These are phyloP conservation scores for Agrenia bidenticulata DNA, from an alignment of 2,888 invertebrate species.

Conservation along the genomic window DNA sequence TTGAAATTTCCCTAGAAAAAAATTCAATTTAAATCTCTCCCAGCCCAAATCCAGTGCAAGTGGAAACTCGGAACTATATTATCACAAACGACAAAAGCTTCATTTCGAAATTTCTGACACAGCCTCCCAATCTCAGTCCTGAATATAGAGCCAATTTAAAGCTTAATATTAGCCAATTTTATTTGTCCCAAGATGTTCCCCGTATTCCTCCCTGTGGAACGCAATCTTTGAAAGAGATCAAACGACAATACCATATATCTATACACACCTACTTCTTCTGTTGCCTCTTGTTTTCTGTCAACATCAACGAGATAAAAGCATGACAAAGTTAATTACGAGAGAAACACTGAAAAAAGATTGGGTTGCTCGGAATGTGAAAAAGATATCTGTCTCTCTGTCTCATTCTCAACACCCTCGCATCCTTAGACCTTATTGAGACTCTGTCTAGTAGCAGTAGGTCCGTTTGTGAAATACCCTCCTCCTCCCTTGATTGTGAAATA, in stretches of 20 bases:
- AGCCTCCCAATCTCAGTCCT: background rate
- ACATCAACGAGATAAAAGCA: slow-evolving; percentile 11
- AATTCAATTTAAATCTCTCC: too few relatives aligned
- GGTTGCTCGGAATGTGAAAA: too few relatives aligned
- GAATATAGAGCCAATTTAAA: slow-evolving; percentile 4
- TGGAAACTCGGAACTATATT: too few relatives aligned
- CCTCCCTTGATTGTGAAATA: too few relatives aligned
- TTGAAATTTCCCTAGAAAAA: too few relatives aligned
- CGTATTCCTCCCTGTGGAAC: too few relatives aligned
- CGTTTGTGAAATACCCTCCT: too few relatives aligned
- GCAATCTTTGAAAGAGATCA: background rate
- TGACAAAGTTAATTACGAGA: slow-evolving; percentile 23
- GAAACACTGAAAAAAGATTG: slow-evolving; percentile 2
- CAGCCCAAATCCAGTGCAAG: too few relatives aligned
- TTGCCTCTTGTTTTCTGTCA: slow-evolving; percentile 16
- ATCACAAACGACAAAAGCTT: background rate
- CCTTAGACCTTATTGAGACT: too few relatives aligned
- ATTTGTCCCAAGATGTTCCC: background rate
- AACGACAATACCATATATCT: background rate
- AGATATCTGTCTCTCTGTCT: too few relatives aligned
- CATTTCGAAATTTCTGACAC: background rate
- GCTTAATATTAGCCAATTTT: background rate
- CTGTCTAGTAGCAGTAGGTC: too few relatives aligned
- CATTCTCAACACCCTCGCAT: too few relatives aligned
- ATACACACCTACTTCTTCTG: background rate